These are phyloP conservation scores for Enteromius thamalakanensis DNA, from an alignment of 2,797 vertebrate genomes.

Conservation along the genomic window DNA sequence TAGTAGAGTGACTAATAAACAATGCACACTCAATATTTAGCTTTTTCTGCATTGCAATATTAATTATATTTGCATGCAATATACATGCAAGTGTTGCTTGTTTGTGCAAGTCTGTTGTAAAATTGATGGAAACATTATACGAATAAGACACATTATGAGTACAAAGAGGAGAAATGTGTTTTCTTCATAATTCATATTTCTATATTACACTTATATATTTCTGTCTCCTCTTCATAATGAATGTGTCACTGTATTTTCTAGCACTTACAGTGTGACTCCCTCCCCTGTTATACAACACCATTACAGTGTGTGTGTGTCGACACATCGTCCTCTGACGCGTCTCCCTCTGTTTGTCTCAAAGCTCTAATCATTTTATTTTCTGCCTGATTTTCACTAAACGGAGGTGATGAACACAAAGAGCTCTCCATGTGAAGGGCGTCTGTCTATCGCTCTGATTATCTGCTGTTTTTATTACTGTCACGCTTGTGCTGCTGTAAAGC, in stretches of 20 bases:
- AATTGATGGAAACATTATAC: constrained; percentile 51
- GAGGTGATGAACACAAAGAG: constrained; percentile 78
- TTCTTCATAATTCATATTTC: neutral
- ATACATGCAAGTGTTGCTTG: neutral
- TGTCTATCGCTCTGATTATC: constrained; percentile 49
- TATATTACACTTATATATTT: neutral
- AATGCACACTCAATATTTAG: neutral
- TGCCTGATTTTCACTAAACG: constrained; percentile 84
- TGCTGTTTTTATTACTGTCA: constrained; percentile 50
- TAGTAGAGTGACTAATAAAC: neutral
- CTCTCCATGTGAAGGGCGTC: constrained; percentile 77
- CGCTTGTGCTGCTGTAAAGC: constrained; percentile 71
- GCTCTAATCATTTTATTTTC: constrained; percentile 87
- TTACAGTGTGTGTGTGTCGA: constrained; percentile 65
- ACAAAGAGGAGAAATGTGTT: neutral
- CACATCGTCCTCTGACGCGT: constrained; percentile 71
- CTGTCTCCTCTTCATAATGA: neutral
- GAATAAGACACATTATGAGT: neutral
- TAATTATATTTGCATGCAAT: neutral
- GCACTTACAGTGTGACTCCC: neutral
- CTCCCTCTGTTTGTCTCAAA: constrained; percentile 68
- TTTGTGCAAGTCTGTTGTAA: constrained; percentile 33
- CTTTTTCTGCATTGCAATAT: neutral
- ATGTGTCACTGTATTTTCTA: neutral
- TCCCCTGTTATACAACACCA: neutral